A percentile compares a stretch with the other conserved stretches of the same genome.
Conservation (phyloP, 2,797 vertebrate species). For the Onychomys torridus region DNA sequence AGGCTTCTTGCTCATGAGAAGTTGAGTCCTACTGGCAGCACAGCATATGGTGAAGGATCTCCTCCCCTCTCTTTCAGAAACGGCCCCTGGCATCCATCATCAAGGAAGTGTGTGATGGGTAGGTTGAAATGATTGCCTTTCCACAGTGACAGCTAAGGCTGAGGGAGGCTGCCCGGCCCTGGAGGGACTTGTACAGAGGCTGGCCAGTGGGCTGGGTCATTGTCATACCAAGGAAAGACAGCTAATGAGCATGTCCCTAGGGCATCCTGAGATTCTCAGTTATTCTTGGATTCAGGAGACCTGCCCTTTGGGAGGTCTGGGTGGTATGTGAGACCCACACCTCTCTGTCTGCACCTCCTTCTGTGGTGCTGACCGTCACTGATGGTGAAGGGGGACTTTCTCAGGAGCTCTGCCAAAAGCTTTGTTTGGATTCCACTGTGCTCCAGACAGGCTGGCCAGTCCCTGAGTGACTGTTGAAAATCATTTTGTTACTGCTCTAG, state of each 20-base stretch:
- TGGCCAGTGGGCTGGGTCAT: background rate
- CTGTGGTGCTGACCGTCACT: background rate
- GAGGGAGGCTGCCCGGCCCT: background rate
- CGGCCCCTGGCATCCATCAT: constrained; percentile 96
- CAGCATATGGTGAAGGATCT: constrained; percentile 28
- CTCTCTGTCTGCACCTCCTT: background rate
- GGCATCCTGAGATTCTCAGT: background rate
- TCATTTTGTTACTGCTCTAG: background rate
- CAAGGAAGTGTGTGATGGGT: constrained; percentile 99
- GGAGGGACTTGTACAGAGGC: background rate
- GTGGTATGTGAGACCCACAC: background rate
- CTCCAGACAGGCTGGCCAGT: background rate
- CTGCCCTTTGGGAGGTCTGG: background rate
- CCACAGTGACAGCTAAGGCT: background rate
- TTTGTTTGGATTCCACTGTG: background rate
- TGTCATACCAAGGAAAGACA: background rate
- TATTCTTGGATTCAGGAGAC: background rate
- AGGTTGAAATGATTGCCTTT: constrained; percentile 82
- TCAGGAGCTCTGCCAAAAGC: background rate
- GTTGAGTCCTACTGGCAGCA: background rate
- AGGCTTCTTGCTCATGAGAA: background rate
- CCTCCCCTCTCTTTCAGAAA: constrained; percentile 91
- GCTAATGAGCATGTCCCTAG: background rate
- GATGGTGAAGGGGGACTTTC: background rate
- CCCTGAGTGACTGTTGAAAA: background rate